phyloP scores from a whole-genome alignment of 2,888 invertebrate genomes.

The Platycheirus rosarum region DNA sequence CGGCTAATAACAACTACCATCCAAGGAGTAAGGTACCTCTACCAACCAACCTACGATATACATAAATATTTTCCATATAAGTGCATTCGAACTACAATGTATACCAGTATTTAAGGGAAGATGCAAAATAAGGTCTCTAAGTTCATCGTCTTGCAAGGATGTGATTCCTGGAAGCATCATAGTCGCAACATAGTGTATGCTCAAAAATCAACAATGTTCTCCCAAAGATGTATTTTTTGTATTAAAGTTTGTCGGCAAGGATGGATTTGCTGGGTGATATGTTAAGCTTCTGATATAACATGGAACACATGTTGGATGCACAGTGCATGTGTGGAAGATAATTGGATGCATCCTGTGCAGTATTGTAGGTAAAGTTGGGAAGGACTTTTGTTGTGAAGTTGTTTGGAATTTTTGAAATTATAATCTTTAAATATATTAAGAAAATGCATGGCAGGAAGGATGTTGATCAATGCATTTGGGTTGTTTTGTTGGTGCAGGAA shows the following conservation, averaged over 20 bases:
- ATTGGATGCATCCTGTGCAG: slow-evolving; percentile 57
- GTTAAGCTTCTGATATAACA: slow-evolving; percentile 21
- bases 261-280: not conserved
- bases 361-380: slow-evolving; percentile 24
- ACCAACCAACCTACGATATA: too few species aligned
- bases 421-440: slow-evolving; percentile 12
- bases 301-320: not conserved
- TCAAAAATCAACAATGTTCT: not conserved
- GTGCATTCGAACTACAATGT: too few species aligned
- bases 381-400: slow-evolving; percentile 22
- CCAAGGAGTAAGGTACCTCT: not conserved
- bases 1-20: slow-evolving; percentile 17
- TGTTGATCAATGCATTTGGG: not conserved
- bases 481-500: not conserved
- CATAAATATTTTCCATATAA: too few species aligned
- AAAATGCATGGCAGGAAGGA: not conserved
- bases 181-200: too few species aligned
- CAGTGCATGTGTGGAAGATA: slow-evolving; percentile 42
- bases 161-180: slow-evolving; percentile 9
- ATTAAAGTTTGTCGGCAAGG: not conserved
- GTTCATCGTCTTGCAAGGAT: slow-evolving; percentile 47
- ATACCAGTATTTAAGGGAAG: too few species aligned
- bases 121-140: slow-evolving; percentile 45
- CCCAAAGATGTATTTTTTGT: slow-evolving; percentile 6
- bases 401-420: not conserved